Base-by-base conservation (phyloP, 2,797 vertebrate species). In the Pygocentrus nattereri region DNA sequence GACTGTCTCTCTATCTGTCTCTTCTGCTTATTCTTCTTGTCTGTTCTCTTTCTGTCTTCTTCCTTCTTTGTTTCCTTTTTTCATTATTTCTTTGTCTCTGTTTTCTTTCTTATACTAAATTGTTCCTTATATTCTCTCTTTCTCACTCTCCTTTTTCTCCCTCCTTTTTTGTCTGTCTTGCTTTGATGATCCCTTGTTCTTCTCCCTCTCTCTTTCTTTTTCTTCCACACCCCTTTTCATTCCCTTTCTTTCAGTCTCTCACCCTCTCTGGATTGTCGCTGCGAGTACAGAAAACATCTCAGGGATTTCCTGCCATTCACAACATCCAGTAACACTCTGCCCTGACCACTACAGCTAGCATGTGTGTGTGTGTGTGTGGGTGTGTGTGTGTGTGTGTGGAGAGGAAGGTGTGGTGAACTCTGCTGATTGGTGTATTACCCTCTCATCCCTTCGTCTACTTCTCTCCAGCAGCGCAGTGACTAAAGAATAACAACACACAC, bases 221-320 rank as follows among this genome's bases (percentile, higher is more conserved):
- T 69, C 38, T 47, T 69, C 18, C n/a, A 3, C 5, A 1, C 5
- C 56, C 11, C 2, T 6, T 13, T 59, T 21, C 7, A 5, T 21
- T 4, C 11, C 64, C 58, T 41, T 18, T 50, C 87, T 84, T 79
- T 44, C 85, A 78, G 23, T 49, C 27, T 70, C n/a, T 25, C 23
- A 13, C 67, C 44, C 41, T 47, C 31, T 69, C 21, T 56, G 11
- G 86, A 85, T 90, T 92, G 90, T 84, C 87, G 87, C 90, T 85
- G 85, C 82, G 87, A 91, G 90, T 76, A 90, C 88, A 92, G 92
- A 93, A 94, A 94, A 94, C 92, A 94, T 93, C 90, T 92, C 81
- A 89, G 92, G 93, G 93, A 95, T 94, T 94, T 94, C 93, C 93
- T 94, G 93, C 92, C 87, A 94, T 94, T 94, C 89, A 94, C 87